Evolutionary conservation across 2,797 vertebrate species (phyloP), one percentile per base, ranked within the genome.

Genomic region (Hephaestus fuliginosus): DNA sequence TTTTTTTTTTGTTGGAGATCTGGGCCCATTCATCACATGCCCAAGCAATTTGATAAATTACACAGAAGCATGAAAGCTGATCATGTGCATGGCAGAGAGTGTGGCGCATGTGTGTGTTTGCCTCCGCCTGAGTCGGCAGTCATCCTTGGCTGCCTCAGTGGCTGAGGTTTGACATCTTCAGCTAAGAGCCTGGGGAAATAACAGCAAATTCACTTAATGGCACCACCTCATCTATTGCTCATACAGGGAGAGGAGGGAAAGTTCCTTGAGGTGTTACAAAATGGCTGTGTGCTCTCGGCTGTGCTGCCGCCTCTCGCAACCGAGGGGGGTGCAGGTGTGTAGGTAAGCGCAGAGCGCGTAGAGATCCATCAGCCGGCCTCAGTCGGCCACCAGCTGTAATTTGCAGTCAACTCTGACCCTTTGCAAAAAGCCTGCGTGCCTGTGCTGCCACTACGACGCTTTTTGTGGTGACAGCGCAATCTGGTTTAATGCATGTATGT

Each of bases 141-240:
- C 92, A 90, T 92, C 91, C 91, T 88, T 87, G 92, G 90, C 89
- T 93, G 93, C 93, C 77, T 94, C 80, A 63, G 82, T 82, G 88
- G 92, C 91, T 93, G 88, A 91, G 93, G 90, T 92, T 93, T 95
- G 93, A 95, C 93, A 94, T 94, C 92, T 92, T 94, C 94, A 94
- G 92, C 91, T 93, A 92, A 93, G 92, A 94, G 94, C 94, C 93
- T 88, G 89, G 94, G 93, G 94, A 95, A 95, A 94, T 95, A 95
- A 95, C 91, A 93, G 91, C 91, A 93, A 94, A 95, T 94, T 94
- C 93, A 93, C 91, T 95, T 95, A 95, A 95, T 94, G 90, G 92
- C 88, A 93, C 90, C 94, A 94, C 93, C 92, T 95, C 91, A 94
- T 94, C 89, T 94, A 91, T 91, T 88, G 86, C 90, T 92, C 92